Evolutionary conservation across 2,888 invertebrate species (phyloP).

Genomic region (Antheraea yamamai): DNA sequence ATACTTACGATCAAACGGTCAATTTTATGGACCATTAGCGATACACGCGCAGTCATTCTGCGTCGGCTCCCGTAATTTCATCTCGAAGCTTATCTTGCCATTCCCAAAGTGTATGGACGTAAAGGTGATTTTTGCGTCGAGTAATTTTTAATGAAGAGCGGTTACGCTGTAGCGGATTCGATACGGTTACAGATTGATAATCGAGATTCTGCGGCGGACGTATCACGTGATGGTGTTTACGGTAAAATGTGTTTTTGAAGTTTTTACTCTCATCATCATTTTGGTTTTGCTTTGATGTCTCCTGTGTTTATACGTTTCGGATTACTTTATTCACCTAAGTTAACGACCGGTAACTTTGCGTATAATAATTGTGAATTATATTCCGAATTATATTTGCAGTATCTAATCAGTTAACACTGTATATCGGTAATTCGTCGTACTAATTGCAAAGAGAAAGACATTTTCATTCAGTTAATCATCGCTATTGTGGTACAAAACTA

Average conservation of each 20-base stretch:
- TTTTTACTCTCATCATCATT: constrained; percentile 15
- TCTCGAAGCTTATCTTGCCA: background rate
- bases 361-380: background rate
- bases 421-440: too few relatives aligned
- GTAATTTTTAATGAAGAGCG: constrained; percentile 30
- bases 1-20: constrained; percentile 58
- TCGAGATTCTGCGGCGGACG: constrained; percentile 33
- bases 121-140: constrained; percentile 32
- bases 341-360: background rate
- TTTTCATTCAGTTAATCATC: too few relatives aligned
- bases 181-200: constrained; percentile 41
- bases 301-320: background rate
- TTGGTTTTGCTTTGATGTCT: background rate
- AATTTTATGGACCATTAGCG: constrained; percentile 68
- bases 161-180: constrained; percentile 41
- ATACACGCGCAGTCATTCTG: constrained; percentile 56
- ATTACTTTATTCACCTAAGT: background rate
- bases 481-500: too few relatives aligned
- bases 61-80: constrained; percentile 32
- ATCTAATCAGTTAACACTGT: too few relatives aligned
- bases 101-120: constrained; percentile 15
- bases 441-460: too few relatives aligned
- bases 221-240: constrained; percentile 31
- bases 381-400: too few relatives aligned
- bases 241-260: constrained; percentile 26